These are phyloP conservation scores for Vulpes ferrilata DNA, from an alignment of 2,113 vertebrate species.

Conservation along the genomic window DNA sequence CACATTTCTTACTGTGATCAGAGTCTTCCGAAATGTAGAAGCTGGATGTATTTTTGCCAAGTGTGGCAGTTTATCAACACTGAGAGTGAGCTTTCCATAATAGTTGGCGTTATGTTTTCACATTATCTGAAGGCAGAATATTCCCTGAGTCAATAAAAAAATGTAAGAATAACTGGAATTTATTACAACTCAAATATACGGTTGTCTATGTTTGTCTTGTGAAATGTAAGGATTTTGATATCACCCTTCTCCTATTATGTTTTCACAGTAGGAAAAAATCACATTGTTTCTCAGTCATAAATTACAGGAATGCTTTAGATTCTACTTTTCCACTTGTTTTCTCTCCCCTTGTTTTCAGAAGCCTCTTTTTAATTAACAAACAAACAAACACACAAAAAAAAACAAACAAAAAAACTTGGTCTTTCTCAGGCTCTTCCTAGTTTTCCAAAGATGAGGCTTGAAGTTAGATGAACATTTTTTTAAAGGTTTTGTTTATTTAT, in stretches of 20 bases:
- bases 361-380: background rate
- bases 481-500: too few species aligned
- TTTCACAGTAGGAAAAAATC: background rate
- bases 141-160: background rate
- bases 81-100: background rate
- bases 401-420: too few species aligned
- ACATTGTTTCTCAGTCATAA: background rate
- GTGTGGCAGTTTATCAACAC: background rate
- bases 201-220: background rate
- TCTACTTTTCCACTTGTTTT: background rate
- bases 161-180: background rate
- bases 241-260: background rate
- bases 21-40: background rate
- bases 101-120: background rate
- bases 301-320: background rate
- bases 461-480: background rate
- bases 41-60: background rate
- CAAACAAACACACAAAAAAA: too few species aligned
- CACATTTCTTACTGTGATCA: background rate
- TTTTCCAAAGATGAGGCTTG: background rate
- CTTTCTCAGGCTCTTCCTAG: background rate
- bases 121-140: background rate
- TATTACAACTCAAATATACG: background rate
- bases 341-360: background rate
- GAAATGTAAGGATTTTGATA: background rate